A percentile compares a stretch with the other conserved stretches of the same genome.
Evolutionary conservation across 2,113 vertebrate species (phyloP).

Genomic region (Paracanthobrama guichenoti): DNA sequence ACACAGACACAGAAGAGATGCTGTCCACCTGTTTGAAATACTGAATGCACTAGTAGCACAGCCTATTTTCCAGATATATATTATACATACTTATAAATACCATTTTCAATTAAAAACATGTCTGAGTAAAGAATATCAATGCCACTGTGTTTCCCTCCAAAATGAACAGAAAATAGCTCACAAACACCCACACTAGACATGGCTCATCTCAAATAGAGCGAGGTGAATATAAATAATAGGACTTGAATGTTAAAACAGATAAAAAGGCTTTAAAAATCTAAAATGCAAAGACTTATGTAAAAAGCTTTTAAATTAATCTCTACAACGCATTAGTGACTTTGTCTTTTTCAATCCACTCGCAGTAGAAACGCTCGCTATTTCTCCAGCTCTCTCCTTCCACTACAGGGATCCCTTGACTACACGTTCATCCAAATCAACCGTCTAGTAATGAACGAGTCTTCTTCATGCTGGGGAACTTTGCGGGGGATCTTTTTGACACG

Average conservation of each 20-base stretch:
- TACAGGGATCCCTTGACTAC: neutral
- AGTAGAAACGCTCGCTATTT: neutral
- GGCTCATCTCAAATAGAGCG: neutral
- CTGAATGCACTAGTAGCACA: no score
- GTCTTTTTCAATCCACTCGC: neutral
- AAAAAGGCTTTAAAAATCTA: neutral
- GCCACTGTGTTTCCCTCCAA: neutral
- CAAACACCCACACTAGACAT: constrained; percentile 1
- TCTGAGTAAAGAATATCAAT: no score
- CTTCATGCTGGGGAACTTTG: neutral
- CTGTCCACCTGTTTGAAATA: no score
- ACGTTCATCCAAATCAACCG: neutral
- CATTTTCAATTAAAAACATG: no score
- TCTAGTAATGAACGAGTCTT: neutral
- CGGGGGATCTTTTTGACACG: neutral
- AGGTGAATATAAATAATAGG: neutral
- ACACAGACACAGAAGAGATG: no score
- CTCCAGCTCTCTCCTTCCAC: neutral
- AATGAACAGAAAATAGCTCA: neutral
- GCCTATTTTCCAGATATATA: no score
- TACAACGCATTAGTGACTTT: neutral
- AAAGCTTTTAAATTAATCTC: neutral
- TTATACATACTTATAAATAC: no score
- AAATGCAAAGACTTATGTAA: neutral
- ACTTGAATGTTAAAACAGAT: neutral